A percentile compares a stretch with the other conserved stretches of the same genome.
Conservation (phyloP, 2,797 vertebrate genomes). For the Toxotes lorentzi region DNA sequence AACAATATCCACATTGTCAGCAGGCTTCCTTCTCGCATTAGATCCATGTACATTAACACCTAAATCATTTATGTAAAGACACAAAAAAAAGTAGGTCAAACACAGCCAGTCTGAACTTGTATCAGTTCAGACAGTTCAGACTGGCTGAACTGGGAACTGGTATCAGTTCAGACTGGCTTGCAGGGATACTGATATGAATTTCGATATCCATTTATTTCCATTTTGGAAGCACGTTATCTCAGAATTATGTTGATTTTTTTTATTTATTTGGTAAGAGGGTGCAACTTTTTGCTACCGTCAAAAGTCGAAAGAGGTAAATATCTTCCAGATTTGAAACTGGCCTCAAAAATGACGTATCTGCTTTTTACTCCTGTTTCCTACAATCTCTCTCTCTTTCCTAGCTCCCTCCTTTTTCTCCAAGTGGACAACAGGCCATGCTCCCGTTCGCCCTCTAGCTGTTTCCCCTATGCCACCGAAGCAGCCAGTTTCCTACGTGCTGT, state of each 20-base stretch:
- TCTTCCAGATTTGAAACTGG: neutral
- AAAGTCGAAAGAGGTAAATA: neutral
- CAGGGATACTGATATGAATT: neutral
- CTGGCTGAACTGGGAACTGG: too few relatives aligned
- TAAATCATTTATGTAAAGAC: neutral
- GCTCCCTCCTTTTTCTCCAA: slow-evolving; percentile 85
- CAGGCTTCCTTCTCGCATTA: too few relatives aligned
- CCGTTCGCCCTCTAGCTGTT: slow-evolving; percentile 76
- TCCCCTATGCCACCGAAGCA: slow-evolving; percentile 75
- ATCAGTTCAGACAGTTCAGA: too few relatives aligned
- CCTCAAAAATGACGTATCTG: neutral
- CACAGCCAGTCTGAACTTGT: too few relatives aligned
- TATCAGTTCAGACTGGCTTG: too few relatives aligned
- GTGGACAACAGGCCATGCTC: slow-evolving; percentile 85
- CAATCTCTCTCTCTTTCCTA: slow-evolving; percentile 29
- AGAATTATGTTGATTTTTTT: neutral
- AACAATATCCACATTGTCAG: too few relatives aligned
- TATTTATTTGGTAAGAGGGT: neutral
- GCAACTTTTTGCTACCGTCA: neutral
- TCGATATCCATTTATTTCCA: neutral
- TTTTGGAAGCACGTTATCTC: neutral
- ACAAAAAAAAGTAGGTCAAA: slow-evolving; percentile 4
- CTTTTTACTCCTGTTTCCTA: slow-evolving; percentile 16
- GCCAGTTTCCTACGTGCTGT: slow-evolving; percentile 80
- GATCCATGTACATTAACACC: accelerated